phyloP scores from a whole-genome alignment of 2,888 invertebrate genomes.

The Caenorhabditis uteleia region DNA sequence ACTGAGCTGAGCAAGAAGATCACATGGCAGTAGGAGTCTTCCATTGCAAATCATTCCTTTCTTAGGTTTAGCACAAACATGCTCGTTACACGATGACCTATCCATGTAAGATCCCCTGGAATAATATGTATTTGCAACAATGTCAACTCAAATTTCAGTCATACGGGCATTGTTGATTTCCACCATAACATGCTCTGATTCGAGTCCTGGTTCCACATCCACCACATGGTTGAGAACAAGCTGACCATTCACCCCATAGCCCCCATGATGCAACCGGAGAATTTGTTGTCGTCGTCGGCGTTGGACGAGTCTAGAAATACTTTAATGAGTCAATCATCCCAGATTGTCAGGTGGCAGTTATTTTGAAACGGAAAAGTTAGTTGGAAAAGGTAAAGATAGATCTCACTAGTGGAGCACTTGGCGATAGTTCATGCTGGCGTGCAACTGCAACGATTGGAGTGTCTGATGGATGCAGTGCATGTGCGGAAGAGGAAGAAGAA shows the following conservation, averaged over 20 bases:
- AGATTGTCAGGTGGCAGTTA: constrained; percentile 4
- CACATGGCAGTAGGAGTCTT: constrained; percentile 63
- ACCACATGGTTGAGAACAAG: constrained; percentile 54
- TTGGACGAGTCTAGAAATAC: constrained; percentile 18
- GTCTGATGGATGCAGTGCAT: too few relatives aligned
- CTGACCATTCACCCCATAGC: constrained; percentile 53
- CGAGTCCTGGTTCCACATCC: constrained; percentile 54
- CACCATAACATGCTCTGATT: constrained; percentile 61
- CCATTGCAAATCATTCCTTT: constrained; percentile 53
- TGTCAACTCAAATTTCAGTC: constrained; percentile 1
- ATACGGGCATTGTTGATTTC: constrained; percentile 58
- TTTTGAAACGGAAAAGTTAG: constrained; percentile 9
- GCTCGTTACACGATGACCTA: constrained; percentile 53
- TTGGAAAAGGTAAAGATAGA: not conserved
- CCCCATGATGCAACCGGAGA: constrained; percentile 41
- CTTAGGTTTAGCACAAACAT: constrained; percentile 51
- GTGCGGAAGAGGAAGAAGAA: too few relatives aligned
- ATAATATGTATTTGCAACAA: constrained; percentile 1
- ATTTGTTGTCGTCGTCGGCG: constrained; percentile 15
- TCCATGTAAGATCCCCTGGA: constrained; percentile 54
- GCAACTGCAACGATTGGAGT: too few relatives aligned
- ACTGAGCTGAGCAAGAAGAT: constrained; percentile 57
- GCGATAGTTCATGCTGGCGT: too few relatives aligned
- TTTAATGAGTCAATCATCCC: not conserved
- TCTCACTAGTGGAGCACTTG: too few relatives aligned